These are phyloP conservation scores for Iselma pallidipennis DNA, from an alignment of 2,888 invertebrate species.

Conservation along the genomic window DNA sequence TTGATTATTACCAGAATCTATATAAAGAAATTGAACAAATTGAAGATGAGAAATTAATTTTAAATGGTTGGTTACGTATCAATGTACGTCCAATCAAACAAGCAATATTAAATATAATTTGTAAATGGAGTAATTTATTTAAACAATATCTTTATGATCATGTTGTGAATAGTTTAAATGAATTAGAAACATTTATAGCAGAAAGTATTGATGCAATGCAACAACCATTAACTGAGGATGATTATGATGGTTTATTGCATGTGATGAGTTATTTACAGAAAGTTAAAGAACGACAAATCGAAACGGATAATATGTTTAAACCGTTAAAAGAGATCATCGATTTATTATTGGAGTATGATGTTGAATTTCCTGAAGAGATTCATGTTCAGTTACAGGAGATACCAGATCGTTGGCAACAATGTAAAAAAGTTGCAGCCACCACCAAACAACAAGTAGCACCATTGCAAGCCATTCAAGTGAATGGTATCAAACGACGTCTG, in stretches of 20 bases:
- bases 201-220: constrained; percentile 74
- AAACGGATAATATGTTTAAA: constrained; percentile 88
- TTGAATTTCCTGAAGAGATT: constrained; percentile 80
- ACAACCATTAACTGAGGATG: constrained; percentile 77
- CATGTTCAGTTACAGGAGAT: constrained; percentile 77
- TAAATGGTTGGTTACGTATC: constrained; percentile 77
- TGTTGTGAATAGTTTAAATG: constrained; percentile 76
- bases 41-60: constrained; percentile 68
- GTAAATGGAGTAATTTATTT: constrained; percentile 87
- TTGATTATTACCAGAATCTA: constrained; percentile 80
- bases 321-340: constrained; percentile 86
- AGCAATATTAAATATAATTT: constrained; percentile 78
- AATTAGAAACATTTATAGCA: constrained; percentile 76
- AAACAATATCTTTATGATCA: constrained; percentile 83
- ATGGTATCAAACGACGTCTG: constrained; percentile 81
- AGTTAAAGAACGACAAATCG: constrained; percentile 75
- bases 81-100: constrained; percentile 81
- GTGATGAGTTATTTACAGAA: constrained; percentile 81
- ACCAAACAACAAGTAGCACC: constrained; percentile 87
- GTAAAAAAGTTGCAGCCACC: constrained; percentile 80
- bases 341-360: constrained; percentile 81
- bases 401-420: constrained; percentile 85
- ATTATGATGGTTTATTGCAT: constrained; percentile 80
- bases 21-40: constrained; percentile 75
- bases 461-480: constrained; percentile 85